phyloP scores from a whole-genome alignment of 1,140 invertebrate genomes.

The Drosophila sucinea region DNA sequence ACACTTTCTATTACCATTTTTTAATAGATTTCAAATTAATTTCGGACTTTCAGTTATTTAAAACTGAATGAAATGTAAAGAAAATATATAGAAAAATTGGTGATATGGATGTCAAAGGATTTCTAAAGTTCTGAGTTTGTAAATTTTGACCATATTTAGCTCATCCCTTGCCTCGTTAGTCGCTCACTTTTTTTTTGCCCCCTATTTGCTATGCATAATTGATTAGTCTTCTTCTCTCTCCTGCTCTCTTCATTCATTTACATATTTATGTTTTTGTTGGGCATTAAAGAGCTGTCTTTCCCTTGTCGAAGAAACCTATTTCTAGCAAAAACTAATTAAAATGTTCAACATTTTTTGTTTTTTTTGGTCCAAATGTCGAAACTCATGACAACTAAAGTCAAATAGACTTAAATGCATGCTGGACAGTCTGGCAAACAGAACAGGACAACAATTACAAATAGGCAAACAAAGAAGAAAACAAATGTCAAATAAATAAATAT shows the following conservation, averaged over 20 bases:
- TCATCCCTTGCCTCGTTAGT: neutral
- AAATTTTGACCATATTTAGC: neutral
- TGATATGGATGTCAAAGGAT: too few species aligned
- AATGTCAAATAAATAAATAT: constrained; percentile 77
- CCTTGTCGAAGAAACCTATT: neutral
- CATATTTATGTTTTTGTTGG: constrained; percentile 31
- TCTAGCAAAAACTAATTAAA: constrained; percentile 74
- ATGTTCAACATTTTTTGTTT: constrained; percentile 48
- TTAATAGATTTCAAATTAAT: too few species aligned
- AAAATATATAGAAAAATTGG: too few species aligned
- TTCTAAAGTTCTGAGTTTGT: too few species aligned
- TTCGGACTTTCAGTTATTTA: too few species aligned
- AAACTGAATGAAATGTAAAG: too few species aligned
- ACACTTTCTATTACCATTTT: too few species aligned
- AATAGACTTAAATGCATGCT: constrained; percentile 47
- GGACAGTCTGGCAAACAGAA: constrained; percentile 8
- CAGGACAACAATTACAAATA: neutral
- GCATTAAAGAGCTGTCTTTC: constrained; percentile 24
- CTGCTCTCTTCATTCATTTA: constrained; percentile 17
- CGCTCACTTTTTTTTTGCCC: neutral
- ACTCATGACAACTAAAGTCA: constrained; percentile 43
- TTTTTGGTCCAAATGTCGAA: constrained; percentile 30
- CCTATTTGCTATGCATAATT: constrained; percentile 67
- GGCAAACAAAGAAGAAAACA: constrained; percentile 27
- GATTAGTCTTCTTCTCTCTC: constrained; percentile 42